Evolutionary conservation across 2,113 vertebrate genomes (phyloP).

Genomic region (Thamnophis sirtalis): DNA sequence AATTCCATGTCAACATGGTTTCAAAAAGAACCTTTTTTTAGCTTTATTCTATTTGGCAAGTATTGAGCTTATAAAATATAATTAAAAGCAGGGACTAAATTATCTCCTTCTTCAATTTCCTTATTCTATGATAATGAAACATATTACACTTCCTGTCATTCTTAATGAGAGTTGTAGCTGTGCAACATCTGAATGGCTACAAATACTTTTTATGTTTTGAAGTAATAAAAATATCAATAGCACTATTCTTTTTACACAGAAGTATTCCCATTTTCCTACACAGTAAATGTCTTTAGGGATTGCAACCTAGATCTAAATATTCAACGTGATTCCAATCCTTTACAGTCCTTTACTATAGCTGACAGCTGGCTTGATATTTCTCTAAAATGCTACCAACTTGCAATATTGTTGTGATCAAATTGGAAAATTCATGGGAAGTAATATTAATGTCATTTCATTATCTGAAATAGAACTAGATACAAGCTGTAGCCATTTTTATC

Average conservation of each 20-base stretch:
- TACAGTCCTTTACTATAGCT: not conserved
- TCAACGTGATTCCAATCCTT: not conserved
- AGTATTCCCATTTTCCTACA: not conserved
- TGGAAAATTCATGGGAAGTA: not conserved
- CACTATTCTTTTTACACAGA: not conserved
- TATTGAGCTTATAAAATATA: conserved; percentile 4
- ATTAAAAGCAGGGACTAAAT: not conserved
- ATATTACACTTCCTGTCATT: not conserved
- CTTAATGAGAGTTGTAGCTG: not conserved
- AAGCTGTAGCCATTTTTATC: not conserved
- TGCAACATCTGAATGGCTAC: not conserved
- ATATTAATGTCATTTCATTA: not conserved
- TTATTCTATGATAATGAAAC: not conserved
- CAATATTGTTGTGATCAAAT: not conserved
- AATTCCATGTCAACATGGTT: conserved; percentile 34
- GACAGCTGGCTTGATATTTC: not conserved
- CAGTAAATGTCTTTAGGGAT: not conserved
- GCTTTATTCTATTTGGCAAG: conserved; percentile 23
- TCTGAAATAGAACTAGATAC: not conserved
- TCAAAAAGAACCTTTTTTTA: not conserved
- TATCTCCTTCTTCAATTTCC: not conserved
- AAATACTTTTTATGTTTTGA: not conserved
- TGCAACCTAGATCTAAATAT: not conserved
- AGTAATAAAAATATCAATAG: not conserved
- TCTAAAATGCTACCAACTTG: not conserved